These are phyloP conservation scores for Lottia scabra DNA, from an alignment of 2,888 invertebrate genomes.

Conservation along the genomic window DNA sequence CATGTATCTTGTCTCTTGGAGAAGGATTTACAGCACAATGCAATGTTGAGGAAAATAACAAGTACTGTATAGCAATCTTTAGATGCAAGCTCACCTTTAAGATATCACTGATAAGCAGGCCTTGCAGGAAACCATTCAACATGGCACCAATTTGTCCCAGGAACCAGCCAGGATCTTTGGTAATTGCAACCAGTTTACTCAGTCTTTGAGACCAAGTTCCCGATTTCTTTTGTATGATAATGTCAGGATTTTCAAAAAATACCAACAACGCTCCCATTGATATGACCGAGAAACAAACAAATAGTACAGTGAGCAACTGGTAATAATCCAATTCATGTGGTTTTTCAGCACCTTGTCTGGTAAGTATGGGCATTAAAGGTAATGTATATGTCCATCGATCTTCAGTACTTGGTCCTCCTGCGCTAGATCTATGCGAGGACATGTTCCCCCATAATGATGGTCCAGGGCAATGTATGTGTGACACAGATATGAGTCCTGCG, in stretches of 20 bases:
- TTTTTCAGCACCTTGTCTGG: constrained; percentile 25
- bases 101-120: constrained; percentile 54
- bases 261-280: constrained; percentile 53
- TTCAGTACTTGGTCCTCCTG: background rate
- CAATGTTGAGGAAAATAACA: too few relatives aligned
- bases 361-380: constrained; percentile 35
- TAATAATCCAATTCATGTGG: constrained; percentile 41
- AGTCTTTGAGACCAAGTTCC: constrained; percentile 43
- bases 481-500: constrained; percentile 47
- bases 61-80: too few relatives aligned
- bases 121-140: constrained; percentile 59
- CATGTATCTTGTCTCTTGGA: too few relatives aligned
- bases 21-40: too few relatives aligned
- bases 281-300: constrained; percentile 50
- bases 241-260: constrained; percentile 58
- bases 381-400: constrained; percentile 35
- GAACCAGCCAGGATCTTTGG: constrained; percentile 45
- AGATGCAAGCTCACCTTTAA: constrained; percentile 46
- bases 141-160: constrained; percentile 47
- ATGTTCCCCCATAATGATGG: constrained; percentile 13
- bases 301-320: constrained; percentile 52
- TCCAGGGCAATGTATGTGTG: constrained; percentile 34
- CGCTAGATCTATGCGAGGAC: background rate
- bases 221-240: constrained; percentile 49
- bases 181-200: constrained; percentile 39